Conservation (phyloP, 2,888 invertebrate genomes). For the Folsomia candida region DNA sequence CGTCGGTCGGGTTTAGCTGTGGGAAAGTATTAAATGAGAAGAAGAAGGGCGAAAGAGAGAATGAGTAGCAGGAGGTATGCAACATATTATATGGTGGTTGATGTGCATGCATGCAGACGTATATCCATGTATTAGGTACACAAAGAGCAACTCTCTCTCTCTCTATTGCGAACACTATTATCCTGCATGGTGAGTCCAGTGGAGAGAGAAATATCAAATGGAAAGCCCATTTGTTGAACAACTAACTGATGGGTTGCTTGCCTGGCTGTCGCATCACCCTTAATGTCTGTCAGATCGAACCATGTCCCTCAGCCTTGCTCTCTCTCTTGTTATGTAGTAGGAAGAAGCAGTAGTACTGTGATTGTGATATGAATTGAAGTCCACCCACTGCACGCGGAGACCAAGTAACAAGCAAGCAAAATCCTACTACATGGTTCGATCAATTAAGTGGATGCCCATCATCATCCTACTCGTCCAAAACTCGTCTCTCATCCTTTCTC, state of each 20-base stretch:
- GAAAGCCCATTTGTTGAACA: neutral
- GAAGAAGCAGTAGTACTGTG: neutral
- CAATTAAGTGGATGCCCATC: neutral
- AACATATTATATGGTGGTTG: no score
- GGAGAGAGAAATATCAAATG: neutral
- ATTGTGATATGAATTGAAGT: neutral
- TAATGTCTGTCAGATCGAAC: neutral
- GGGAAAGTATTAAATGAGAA: neutral
- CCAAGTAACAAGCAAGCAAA: no score
- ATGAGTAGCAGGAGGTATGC: no score
- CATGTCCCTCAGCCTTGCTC: neutral
- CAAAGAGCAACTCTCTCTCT: neutral
- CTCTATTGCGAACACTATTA: neutral
- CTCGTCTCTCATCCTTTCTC: neutral
- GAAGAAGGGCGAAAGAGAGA: neutral
- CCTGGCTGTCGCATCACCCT: neutral
- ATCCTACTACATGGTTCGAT: neutral
- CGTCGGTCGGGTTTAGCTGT: no score
- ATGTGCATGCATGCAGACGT: no score
- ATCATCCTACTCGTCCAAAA: neutral
- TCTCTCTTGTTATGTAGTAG: no score
- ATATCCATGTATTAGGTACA: no score
- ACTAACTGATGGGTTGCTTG: neutral
- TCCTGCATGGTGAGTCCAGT: neutral
- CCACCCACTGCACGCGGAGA: neutral